Base-by-base conservation (phyloP, 2,113 vertebrate species). In the Eulemur macaco region DNA sequence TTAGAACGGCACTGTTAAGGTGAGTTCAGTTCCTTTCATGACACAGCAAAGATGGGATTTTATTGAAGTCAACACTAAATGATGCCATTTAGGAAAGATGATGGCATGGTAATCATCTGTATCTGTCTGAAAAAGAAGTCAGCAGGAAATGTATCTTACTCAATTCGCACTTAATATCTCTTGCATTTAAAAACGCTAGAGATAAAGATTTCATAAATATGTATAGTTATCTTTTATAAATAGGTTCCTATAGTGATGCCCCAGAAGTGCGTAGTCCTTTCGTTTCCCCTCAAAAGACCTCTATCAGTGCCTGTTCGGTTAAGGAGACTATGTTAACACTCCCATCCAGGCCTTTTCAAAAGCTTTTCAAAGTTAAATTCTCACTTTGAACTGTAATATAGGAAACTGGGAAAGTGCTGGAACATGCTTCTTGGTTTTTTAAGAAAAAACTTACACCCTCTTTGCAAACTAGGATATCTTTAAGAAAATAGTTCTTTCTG, bases 171-270 rank as follows among this genome's bases (percentile, higher is more conserved):
- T 95, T 87, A 96, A 50, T 97, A 73, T 76, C 27, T 90, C 85
- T 94, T 71, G 52, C 60, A 95, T 81, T 94, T 95, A 86, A 95
- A 97, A 92, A 91, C 0, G 11, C 27, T 64, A 86, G 68, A 73
- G 54, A 78, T 81, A 91, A 66, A 56, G 39, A 83, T 47, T 81
- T 97, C 81, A 87, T 96, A 96, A 95, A 89, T 95, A 87, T 95
- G 78, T 84, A 94, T 93, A 85, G 47, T 96, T 95, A 74, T 85
- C n/a, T 97, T 96, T 95, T 92, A 96, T 84, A 95, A 82, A 86
- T 77, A 96, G 63, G 81, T 91, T 96, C 74, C 95, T 93, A 84
- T 58, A 94, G 93, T 96, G 86, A 97, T 37, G 42, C 23, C 85
- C 45, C 34, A 85, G 82, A 98, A 92, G 50, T 73, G 25, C 25